Base-by-base conservation (phyloP, 2,888 invertebrate genomes). In the Cremastobaeus sp. region DNA sequence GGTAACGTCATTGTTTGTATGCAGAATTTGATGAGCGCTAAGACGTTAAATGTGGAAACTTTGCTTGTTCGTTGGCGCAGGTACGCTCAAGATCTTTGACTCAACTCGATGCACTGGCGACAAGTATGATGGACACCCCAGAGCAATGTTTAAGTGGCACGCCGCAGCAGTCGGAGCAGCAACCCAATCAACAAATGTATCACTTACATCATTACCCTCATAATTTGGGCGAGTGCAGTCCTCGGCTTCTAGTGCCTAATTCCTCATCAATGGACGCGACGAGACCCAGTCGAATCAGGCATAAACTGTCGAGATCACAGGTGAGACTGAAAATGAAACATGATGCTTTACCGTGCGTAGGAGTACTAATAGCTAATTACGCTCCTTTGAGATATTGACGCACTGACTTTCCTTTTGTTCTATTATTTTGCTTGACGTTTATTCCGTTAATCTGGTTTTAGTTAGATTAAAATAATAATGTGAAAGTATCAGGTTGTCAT, bases 51-150 rank as follows among this genome's bases (percentile, higher is more conserved):
- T 48, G 25, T 37, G 12, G 25, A 45, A 39, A 57, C 14, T 47
- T 41, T 45, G n/a, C n/a, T 35, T 41, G 18, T 65, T 64, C 18
- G 6, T 28, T 64, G 43, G 79, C 78, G 9, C 89, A 93, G 93
- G 90, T 93, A 81, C 92, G 93, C 84, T 93, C 93, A 75, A 90
- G 93, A 85, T 93, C 93, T 86, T 89, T 93, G 83, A 93, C 92
- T 77, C 93, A 93, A 86, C 89, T 93, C 86, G 93, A 93, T 89
- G 90, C 90, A 77, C 88, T 93, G 83, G 92, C 92, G 84, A 89
- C 90, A 77, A 84, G 82, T 68, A 85, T 87, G 86, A 80, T 87
- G 79, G 85, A 86, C 72, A 81, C 84, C 41, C 83, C 83, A 55
- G 86, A 86, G 21, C 85, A 86, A 66, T 80, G 81, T 78, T 77